A percentile compares a stretch with the other conserved stretches of the same genome.
Conservation (phyloP, 2,888 invertebrate species). For the Brachypterus glaber region DNA sequence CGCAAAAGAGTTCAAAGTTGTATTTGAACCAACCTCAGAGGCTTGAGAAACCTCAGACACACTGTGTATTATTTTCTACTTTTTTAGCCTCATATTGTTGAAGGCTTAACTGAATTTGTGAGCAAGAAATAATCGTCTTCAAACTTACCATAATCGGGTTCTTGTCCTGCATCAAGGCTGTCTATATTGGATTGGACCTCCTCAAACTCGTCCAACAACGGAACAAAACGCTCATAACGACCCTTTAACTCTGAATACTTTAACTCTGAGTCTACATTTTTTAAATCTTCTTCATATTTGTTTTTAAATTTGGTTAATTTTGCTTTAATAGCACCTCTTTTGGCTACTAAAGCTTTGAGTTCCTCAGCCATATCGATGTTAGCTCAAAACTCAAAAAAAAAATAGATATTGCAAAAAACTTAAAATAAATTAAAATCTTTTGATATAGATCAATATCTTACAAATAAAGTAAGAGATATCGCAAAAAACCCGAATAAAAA, state of each 20-base stretch:
- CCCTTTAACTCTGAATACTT: neutral
- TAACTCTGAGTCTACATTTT: neutral
- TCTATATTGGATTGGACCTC: neutral
- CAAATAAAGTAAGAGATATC: too few relatives aligned
- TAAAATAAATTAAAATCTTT: too few relatives aligned
- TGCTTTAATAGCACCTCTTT: neutral
- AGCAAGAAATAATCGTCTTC: neutral
- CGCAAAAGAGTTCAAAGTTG: too few relatives aligned
- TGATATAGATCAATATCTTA: too few relatives aligned
- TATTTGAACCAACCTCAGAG: too few relatives aligned
- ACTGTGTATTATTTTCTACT: too few relatives aligned
- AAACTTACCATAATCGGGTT: neutral
- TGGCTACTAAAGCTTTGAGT: conserved; percentile 1
- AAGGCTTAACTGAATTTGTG: neutral
- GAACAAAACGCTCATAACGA: neutral
- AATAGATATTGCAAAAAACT: too few relatives aligned
- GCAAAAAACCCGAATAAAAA: too few relatives aligned
- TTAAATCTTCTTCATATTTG: neutral
- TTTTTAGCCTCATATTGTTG: neutral
- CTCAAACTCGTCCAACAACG: neutral
- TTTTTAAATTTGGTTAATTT: conserved; percentile 1
- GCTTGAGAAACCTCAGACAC: neutral
- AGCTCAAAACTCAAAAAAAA: too few relatives aligned
- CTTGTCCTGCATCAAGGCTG: neutral
- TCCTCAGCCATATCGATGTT: too few relatives aligned